phyloP scores from a whole-genome alignment of 2,113 vertebrate species.

The Macquaria ambigua region DNA sequence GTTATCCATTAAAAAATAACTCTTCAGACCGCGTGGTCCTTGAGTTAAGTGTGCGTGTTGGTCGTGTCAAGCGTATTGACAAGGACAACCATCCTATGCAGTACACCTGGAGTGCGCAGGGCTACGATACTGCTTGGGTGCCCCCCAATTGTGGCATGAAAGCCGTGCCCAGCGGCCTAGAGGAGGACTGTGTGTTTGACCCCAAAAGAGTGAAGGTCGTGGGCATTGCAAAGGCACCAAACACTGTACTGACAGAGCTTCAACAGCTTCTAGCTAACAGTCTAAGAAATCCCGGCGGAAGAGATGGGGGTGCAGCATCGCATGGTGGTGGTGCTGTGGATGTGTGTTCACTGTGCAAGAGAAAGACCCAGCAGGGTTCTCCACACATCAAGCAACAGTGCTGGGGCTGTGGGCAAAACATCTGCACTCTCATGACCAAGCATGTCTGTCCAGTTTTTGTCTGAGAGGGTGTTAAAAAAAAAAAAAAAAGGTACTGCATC shows the following conservation, averaged over 20 bases:
- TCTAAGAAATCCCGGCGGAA: background rate
- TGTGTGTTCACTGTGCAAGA: constrained; percentile 70
- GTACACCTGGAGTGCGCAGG: constrained; percentile 60
- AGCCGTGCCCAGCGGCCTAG: constrained; percentile 73
- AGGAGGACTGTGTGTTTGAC: constrained; percentile 84
- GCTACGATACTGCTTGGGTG: constrained; percentile 80
- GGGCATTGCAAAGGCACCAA: constrained; percentile 62
- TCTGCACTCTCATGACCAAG: constrained; percentile 74
- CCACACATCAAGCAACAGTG: constrained; percentile 67
- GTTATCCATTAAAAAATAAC: constrained; percentile 54
- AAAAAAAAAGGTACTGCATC: too few relatives aligned
- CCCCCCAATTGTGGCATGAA: constrained; percentile 78
- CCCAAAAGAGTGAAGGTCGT: constrained; percentile 71
- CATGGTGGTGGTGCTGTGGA: background rate
- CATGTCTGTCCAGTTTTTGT: constrained; percentile 36
- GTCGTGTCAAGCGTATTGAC: constrained; percentile 76
- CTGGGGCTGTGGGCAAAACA: constrained; percentile 78
- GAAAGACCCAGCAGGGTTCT: constrained; percentile 30
- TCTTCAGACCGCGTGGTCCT: constrained; percentile 61
- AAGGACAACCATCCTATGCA: constrained; percentile 75
- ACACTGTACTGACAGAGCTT: constrained; percentile 54
- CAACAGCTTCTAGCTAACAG: constrained; percentile 54
- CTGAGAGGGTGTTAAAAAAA: background rate
- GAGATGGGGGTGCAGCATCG: background rate
- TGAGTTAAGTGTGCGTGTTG: constrained; percentile 61